Base-by-base conservation (phyloP, 2,888 invertebrate genomes). In the Pharmacophagus antenor region DNA sequence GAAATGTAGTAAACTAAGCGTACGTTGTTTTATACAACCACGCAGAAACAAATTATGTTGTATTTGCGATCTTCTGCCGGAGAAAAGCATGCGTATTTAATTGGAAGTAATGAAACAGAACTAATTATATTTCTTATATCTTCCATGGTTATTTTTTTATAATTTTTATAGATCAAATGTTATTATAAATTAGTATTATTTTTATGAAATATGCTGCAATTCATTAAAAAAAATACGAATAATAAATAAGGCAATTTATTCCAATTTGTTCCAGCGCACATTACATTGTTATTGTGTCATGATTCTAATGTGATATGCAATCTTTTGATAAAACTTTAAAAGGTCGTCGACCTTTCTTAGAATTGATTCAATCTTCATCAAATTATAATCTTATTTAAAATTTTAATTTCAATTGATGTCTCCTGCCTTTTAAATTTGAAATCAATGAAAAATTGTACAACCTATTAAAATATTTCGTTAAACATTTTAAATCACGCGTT, bases 331-430 rank as follows among this genome's bases (percentile, higher is more conserved):
- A 67, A 70, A 67, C 67, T 65, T 63, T 63, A 64, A 64, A 65
- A 68, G 73, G 71, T 71, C 71, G 62, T 67, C 65, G 71, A 72
- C 74, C 71, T 65, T 59, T 63, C 66, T 63, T 67, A 66, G 63
- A 60, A 67, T 63, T 61, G 63, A 61, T 27, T 25, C 17, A 7
- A 49, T 49, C 23, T 48, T 15, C 25, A 49, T 17, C 12, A 23
- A 8, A 49, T 17, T 25, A 18, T 10, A n/a, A 17, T n/a, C 10
- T n/a, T n/a, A 49, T 17, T 23, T 48, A 23, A 49, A 10, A 27
- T 18, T 17, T 17, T 31, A 18, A 27, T 25, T 20, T 3, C 21
- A 22, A 15, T 47, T 22, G n/a, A n/a, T n/a, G n/a, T n/a, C n/a
- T n/a, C n/a, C n/a, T n/a, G n/a, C n/a, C n/a, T n/a, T 47, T 8